Evolutionary conservation across 2,888 invertebrate genomes (phyloP), one percentile per base, ranked within the genome.

Genomic region (Chaitophorus viminalis): DNA sequence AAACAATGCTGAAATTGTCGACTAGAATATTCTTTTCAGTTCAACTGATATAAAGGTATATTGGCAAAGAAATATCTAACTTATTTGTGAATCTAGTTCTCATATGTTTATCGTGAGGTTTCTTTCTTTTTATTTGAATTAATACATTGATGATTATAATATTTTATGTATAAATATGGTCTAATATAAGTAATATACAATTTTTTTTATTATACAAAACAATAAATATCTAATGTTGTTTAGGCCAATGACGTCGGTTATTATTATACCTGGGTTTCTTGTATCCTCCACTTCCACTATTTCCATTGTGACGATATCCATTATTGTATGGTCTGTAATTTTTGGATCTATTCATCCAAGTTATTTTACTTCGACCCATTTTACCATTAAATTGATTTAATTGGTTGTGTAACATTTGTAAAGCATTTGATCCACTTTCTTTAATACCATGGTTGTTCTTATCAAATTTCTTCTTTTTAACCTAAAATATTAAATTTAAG

Each of bases 261-360:
- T 85, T 85, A 78, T 87, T 87, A 87, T 87, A 87, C 87, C 87
- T 87, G 87, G 74, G 79, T 81, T 87, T 87, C 79, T 87, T 87
- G 60, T 79, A 87, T 60, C 87, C 87, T 68, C 84, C 76, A 82
- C 36, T 33, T 52, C 52, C 72, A 39, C 18, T 31, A 54, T 5
- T 83, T n/a, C 54, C 77, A 54, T 78, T 86, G 33, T 87, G 79
- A 9, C 79, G 86, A 87, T 87, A 87, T 54, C 72, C 54, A 79
- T 72, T 79, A 33, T 74, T 87, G n/a, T 79, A 79, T 25, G 74
- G n/a, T 46, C 79, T 79, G 17, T 87, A 87, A 74, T 74, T 78
- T 60, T 87, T 87, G 25, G 86, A 74, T 39, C 86, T 70, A 79
- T 60, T 87, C 86, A 87, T 87, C 86, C 86, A 87, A 60, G 86